phyloP scores from a whole-genome alignment of 2,888 invertebrate genomes.

The Pollenia griseotomentosa region DNA sequence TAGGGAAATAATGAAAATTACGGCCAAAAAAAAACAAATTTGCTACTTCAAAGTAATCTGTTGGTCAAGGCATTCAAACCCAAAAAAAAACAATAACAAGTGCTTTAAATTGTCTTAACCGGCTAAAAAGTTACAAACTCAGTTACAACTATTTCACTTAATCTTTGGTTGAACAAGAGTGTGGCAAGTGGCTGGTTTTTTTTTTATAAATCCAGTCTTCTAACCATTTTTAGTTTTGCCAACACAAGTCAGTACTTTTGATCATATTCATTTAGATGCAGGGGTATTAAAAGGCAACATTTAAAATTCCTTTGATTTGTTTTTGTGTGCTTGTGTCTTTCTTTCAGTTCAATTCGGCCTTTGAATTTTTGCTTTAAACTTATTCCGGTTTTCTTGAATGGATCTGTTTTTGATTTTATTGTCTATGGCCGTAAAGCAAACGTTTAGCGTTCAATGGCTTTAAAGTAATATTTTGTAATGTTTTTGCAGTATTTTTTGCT shows the following conservation, averaged over 20 bases:
- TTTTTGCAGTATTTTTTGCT: slow-evolving; percentile 22
- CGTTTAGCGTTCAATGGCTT: slow-evolving; percentile 70
- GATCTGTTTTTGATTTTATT: slow-evolving; percentile 28
- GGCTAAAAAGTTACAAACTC: background rate
- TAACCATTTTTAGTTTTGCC: slow-evolving; percentile 12
- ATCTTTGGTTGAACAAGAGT: background rate
- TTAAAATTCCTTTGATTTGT: slow-evolving; percentile 67
- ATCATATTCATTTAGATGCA: slow-evolving; percentile 24
- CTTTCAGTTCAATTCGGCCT: slow-evolving; percentile 5
- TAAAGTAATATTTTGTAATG: slow-evolving; percentile 66
- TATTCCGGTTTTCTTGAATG: slow-evolving; percentile 66
- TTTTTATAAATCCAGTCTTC: background rate
- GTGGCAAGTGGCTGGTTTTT: background rate
- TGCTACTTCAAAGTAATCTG: background rate
- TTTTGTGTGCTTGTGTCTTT: slow-evolving; percentile 35
- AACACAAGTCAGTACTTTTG: slow-evolving; percentile 21
- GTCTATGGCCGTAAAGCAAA: slow-evolving; percentile 11
- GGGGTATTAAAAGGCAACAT: slow-evolving; percentile 60
- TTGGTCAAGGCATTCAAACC: slow-evolving; percentile 21
- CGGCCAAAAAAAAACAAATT: background rate
- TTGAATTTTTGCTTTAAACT: slow-evolving; percentile 29
- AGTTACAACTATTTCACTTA: background rate
- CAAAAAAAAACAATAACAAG: background rate
- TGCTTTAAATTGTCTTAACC: slow-evolving; percentile 6
- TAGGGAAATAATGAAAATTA: background rate